Conservation (phyloP, 2,888 invertebrate species). For the Exephanes ischioxanthus region DNA sequence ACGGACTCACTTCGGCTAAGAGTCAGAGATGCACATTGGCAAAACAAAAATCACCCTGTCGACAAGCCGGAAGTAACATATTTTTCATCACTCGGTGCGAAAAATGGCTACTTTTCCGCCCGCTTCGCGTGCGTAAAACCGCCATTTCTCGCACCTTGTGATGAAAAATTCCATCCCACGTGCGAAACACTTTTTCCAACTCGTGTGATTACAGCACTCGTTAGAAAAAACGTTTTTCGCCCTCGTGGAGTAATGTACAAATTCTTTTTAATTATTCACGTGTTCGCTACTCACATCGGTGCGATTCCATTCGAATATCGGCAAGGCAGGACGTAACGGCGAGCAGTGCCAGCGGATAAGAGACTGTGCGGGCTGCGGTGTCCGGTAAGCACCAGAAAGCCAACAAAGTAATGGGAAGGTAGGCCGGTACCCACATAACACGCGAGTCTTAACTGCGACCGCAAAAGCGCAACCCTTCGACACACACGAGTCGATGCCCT, state of each 20-base stretch:
- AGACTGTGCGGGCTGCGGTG: slow-evolving; percentile 52
- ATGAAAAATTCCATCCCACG: no score
- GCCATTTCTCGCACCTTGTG: no score
- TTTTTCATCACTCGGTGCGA: no score
- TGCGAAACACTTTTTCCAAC: no score
- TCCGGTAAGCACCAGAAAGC: slow-evolving; percentile 65
- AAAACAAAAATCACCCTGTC: not conserved
- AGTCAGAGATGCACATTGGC: no score
- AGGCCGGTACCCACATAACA: slow-evolving; percentile 64
- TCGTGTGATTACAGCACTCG: no score
- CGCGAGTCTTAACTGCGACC: slow-evolving; percentile 51
- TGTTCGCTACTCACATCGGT: slow-evolving; percentile 52
- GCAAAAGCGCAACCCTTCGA: slow-evolving; percentile 55
- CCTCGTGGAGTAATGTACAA: no score
- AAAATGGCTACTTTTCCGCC: no score
- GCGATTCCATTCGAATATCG: slow-evolving; percentile 41
- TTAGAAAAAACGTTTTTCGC: no score
- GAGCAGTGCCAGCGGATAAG: slow-evolving; percentile 32
- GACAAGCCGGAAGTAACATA: not conserved
- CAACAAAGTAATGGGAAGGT: slow-evolving; percentile 60
- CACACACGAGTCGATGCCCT: slow-evolving; percentile 8
- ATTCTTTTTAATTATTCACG: no score
- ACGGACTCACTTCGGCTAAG: no score
- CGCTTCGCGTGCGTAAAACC: no score
- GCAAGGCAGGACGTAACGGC: slow-evolving; percentile 36